Percentiles rank a stretch among this genome's conserved stretches.
phyloP scores from a whole-genome alignment of 2,797 vertebrate genomes.

The Potorous gilbertii region DNA sequence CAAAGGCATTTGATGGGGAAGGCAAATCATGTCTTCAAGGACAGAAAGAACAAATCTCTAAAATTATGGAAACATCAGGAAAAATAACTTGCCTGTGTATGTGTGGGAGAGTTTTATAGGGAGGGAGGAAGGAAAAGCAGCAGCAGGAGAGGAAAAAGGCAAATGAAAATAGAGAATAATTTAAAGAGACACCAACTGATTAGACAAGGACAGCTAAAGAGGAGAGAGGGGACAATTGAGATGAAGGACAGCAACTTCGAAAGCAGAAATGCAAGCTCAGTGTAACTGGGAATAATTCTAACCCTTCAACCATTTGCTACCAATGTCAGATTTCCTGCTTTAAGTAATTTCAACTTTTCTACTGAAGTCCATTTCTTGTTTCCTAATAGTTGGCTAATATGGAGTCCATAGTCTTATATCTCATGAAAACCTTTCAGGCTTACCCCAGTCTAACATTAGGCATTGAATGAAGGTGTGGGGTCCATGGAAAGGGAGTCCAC shows the following conservation, averaged over 20 bases:
- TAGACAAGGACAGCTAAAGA: constrained; percentile 35
- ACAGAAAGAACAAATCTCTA: constrained; percentile 72
- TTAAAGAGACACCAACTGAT: constrained; percentile 71
- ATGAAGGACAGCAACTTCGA: constrained; percentile 34
- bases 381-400: constrained; percentile 19
- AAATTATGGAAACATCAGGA: constrained; percentile 75
- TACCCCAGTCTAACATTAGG: not conserved
- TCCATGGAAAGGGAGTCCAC: not conserved
- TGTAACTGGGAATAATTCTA: constrained; percentile 76
- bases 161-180: constrained; percentile 45
- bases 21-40: constrained; percentile 80
- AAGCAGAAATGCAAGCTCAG: constrained; percentile 73
- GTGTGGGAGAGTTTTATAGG: constrained; percentile 59
- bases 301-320: constrained; percentile 47
- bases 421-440: constrained; percentile 1
- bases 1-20: constrained; percentile 71
- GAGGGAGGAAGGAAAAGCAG: constrained; percentile 65
- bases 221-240: constrained; percentile 22
- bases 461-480: constrained; percentile 7
- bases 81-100: not conserved
- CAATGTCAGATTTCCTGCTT: constrained; percentile 53
- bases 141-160: constrained; percentile 69
- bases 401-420: not conserved
- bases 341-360: constrained; percentile 75
- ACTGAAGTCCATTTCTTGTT: not conserved